Percentiles rank a stretch among this genome's conserved stretches.
Conservation (phyloP, 2,888 invertebrate species). For the Brachyptera risi region DNA sequence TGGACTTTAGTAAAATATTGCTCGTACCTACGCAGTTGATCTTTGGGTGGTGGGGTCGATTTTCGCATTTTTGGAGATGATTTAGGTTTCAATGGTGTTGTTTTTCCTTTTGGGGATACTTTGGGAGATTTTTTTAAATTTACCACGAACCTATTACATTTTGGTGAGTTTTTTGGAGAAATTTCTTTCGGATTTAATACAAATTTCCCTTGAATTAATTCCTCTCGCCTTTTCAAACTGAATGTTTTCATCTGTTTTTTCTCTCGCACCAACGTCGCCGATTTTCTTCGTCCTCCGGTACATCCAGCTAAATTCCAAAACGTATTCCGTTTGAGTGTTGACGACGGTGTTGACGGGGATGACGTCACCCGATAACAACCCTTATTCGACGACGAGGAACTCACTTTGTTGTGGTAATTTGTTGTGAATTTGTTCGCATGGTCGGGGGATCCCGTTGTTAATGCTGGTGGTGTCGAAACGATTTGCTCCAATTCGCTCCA, state of each 20-base stretch:
- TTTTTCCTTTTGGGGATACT: background rate
- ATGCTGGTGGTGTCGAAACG: slow-evolving; percentile 15
- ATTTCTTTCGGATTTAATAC: slow-evolving; percentile 6
- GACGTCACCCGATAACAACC: slow-evolving; percentile 30
- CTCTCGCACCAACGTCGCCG: background rate
- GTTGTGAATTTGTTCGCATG: background rate
- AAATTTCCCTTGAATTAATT: background rate
- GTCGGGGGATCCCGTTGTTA: background rate
- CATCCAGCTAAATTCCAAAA: background rate
- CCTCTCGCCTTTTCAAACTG: background rate
- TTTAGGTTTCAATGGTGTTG: background rate
- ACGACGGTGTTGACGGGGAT: slow-evolving; percentile 11
- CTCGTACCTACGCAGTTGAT: background rate
- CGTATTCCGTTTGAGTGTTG: background rate
- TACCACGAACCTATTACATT: background rate
- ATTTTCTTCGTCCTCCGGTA: background rate
- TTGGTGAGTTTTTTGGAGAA: background rate
- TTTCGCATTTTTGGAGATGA: background rate
- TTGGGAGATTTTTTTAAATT: slow-evolving; percentile 4
- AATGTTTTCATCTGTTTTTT: background rate
- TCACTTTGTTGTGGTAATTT: slow-evolving; percentile 18
- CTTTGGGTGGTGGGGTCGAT: background rate
- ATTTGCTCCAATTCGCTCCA: slow-evolving; percentile 38
- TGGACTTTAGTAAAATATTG: slow-evolving; percentile 1
- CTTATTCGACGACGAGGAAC: slow-evolving; percentile 18